phyloP scores from a whole-genome alignment of 2,113 vertebrate genomes.

The Aegithalos caudatus region DNA sequence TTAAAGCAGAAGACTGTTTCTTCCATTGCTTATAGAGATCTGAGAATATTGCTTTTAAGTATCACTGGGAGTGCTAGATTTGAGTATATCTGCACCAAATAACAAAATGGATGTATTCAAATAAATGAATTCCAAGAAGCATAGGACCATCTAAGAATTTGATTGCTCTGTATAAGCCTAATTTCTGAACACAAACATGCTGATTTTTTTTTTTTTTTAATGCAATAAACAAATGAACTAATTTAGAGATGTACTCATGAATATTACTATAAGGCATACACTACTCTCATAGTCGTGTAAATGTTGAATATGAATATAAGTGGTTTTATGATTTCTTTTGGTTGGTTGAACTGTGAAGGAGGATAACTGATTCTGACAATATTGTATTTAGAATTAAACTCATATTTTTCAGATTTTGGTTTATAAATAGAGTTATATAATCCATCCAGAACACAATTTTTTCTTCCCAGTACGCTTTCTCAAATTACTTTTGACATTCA shows the following conservation, averaged over 20 bases:
- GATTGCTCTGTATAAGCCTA: neutral
- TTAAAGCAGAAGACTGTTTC: neutral
- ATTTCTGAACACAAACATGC: neutral
- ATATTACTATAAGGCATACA: neutral
- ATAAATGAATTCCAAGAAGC: neutral
- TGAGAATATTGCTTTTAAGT: neutral
- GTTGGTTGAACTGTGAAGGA: neutral
- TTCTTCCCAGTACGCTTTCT: neutral
- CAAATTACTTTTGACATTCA: neutral
- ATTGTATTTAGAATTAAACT: neutral
- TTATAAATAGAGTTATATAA: neutral
- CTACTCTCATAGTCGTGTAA: neutral
- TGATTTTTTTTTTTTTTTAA: neutral
- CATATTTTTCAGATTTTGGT: neutral
- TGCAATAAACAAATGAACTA: neutral
- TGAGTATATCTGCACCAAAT: neutral
- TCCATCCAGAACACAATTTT: neutral
- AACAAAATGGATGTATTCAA: neutral
- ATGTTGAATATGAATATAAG: neutral
- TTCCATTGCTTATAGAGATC: neutral
- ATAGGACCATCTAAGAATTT: neutral
- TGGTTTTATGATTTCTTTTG: neutral
- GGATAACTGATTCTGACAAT: neutral
- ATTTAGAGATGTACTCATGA: neutral
- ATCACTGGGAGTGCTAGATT: neutral